phyloP scores from a whole-genome alignment of 2,888 invertebrate genomes.

The Cyclophora punctaria region DNA sequence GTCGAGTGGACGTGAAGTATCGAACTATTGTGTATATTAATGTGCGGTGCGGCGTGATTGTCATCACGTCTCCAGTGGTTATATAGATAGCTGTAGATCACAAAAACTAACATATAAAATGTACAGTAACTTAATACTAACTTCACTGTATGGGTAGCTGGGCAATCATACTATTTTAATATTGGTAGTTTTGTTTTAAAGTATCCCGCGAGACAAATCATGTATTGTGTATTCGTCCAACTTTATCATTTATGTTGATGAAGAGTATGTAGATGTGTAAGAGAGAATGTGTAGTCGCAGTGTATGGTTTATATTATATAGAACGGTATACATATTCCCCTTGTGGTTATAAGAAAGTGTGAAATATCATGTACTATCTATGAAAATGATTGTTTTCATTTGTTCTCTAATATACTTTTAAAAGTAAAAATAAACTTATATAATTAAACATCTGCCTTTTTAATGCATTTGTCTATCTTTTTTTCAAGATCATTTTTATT shows the following conservation, averaged over 20 bases:
- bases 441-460: conserved; percentile 59
- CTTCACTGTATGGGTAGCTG: conserved; percentile 72
- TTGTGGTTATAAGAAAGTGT: conserved; percentile 22
- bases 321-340: conserved; percentile 20
- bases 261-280: conserved; percentile 27
- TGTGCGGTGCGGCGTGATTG: conserved; percentile 33
- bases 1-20: conserved; percentile 41
- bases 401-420: conserved; percentile 35
- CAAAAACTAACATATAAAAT: conserved; percentile 55
- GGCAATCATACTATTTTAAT: conserved; percentile 71
- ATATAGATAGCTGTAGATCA: conserved; percentile 55
- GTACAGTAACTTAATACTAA: conserved; percentile 71
- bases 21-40: conserved; percentile 33
- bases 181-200: conserved; percentile 53
- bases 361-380: conserved; percentile 15
- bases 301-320: conserved; percentile 25
- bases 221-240: conserved; percentile 53
- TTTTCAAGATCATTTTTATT: conserved; percentile 36
- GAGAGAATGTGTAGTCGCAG: conserved; percentile 40
- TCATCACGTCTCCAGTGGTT: conserved; percentile 42
- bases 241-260: conserved; percentile 40
- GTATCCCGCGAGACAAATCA: conserved; percentile 48
- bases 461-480: conserved; percentile 56
- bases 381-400: conserved; percentile 28
- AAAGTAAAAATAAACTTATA: conserved; percentile 50